Percentiles rank a stretch among this genome's conserved stretches.
These are phyloP conservation scores for Acronicta leporina DNA, from an alignment of 2,888 invertebrate genomes.

Conservation along the genomic window DNA sequence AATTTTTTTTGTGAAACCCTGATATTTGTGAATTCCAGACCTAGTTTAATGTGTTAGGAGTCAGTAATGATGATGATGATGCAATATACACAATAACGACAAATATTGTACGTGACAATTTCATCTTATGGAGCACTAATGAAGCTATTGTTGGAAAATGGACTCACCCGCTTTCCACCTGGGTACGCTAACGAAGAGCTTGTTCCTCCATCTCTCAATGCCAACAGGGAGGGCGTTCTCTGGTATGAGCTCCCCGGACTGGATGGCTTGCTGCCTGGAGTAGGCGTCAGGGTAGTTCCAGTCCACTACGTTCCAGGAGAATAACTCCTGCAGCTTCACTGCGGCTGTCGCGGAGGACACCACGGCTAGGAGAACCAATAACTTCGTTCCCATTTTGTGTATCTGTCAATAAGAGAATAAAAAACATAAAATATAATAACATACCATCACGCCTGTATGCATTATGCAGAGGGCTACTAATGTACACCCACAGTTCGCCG, in stretches of 20 bases:
- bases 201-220: constrained; percentile 94
- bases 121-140: no score
- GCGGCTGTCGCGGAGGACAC: constrained; percentile 75
- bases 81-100: no score
- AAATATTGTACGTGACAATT: no score
- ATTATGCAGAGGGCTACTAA: no score
- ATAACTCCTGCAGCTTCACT: constrained; percentile 91
- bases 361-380: constrained; percentile 66
- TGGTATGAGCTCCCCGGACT: constrained; percentile 91
- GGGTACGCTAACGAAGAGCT: constrained; percentile 95
- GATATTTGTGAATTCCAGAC: no score
- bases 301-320: constrained; percentile 93
- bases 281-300: constrained; percentile 92
- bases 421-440: no score
- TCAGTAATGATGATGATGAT: no score
- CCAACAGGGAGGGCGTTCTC: constrained; percentile 95
- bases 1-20: no score
- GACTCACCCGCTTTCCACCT: constrained; percentile 93
- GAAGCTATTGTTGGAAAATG: not conserved
- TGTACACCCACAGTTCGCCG: no score
- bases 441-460: no score
- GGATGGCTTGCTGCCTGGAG: constrained; percentile 90
- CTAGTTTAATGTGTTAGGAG: no score
- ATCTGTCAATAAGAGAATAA: constrained; percentile 16
- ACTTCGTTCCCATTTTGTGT: constrained; percentile 62